phyloP scores from a whole-genome alignment of 53 echinoderm and acorn worm genomes.

The Echinometra lucunter region DNA sequence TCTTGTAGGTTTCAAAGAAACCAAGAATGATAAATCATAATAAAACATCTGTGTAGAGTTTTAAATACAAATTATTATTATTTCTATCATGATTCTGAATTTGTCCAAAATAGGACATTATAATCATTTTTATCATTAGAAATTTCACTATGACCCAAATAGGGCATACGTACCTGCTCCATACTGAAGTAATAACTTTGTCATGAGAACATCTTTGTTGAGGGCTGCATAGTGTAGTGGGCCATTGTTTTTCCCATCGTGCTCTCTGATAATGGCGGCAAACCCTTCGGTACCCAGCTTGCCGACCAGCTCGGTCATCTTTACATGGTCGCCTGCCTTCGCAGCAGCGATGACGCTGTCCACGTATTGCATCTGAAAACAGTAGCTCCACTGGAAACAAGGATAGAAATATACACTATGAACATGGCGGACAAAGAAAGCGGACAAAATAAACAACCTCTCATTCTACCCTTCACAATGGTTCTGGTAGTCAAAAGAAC shows the following conservation, averaged over 20 bases:
- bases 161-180: constrained; percentile 54
- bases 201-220: constrained; percentile 53
- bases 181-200: constrained; percentile 38
- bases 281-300: constrained; percentile 54
- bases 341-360: background rate
- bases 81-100: no score
- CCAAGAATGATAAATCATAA: no score
- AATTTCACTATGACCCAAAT: background rate
- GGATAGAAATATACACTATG: no score
- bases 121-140: no score
- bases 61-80: no score
- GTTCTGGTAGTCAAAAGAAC: no score
- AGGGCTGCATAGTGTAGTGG: constrained; percentile 66
- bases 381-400: background rate
- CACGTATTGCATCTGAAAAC: background rate
- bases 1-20: no score
- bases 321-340: constrained; percentile 11
- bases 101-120: no score
- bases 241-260: constrained; percentile 22
- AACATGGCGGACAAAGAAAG: no score
- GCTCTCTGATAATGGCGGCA: constrained; percentile 7
- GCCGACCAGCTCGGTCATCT: background rate
- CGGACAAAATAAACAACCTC: no score
- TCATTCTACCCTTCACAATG: no score
- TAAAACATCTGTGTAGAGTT: no score